Base-by-base conservation (phyloP, 2,797 vertebrate genomes). In the Catharus ustulatus region DNA sequence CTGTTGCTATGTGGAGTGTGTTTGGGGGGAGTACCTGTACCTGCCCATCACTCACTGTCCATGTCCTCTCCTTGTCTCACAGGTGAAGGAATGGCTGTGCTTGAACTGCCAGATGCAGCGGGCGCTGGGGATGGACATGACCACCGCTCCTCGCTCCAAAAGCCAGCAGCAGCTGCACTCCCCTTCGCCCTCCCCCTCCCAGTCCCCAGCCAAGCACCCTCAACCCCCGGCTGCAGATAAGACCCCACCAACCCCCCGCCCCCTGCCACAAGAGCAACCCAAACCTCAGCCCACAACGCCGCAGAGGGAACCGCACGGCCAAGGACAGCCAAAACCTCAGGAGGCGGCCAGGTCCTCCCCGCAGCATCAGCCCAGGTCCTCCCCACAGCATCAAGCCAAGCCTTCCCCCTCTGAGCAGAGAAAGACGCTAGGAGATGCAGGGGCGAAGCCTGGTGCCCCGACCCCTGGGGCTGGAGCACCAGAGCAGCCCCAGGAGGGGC, bases 31-130 rank as follows among this genome's bases (percentile, higher is more conserved):
- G 24, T 49, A 27, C 48, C 29, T 18, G 3, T 29, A 42, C 43
- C 42, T 46, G 22, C 32, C 27, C 5, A 4, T 62, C 1, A 0
- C 79, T 96, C 71, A 93, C 69, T 54, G 51, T 40, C 51, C 6
- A 0, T 66, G 52, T 87, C 42, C 18, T 79, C 63, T 96, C 48
- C 94, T 92, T 95, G 71, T 96, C 92, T 91, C 76, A 5, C 95
- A 99, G 99, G 99, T 99, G 84, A 98, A 99, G 93, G 99, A 99
- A 97, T 99, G 99, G 99, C 98, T 99, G 76, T 99, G 99, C 97
- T 98, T 99, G 95, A 99, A 99, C 97, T 99, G 99, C 98, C 99
- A 99, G 98, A 99, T 99, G 99, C 99, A 99, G 98, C 98, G 99
- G 96, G 99, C 99, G 1, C 95, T 99, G 96, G 99, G 99, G 81